Percentiles rank a stretch among this genome's conserved stretches.
Evolutionary conservation across 2,113 vertebrate species (phyloP).

Genomic region (Eudyptes chrysolophus): DNA sequence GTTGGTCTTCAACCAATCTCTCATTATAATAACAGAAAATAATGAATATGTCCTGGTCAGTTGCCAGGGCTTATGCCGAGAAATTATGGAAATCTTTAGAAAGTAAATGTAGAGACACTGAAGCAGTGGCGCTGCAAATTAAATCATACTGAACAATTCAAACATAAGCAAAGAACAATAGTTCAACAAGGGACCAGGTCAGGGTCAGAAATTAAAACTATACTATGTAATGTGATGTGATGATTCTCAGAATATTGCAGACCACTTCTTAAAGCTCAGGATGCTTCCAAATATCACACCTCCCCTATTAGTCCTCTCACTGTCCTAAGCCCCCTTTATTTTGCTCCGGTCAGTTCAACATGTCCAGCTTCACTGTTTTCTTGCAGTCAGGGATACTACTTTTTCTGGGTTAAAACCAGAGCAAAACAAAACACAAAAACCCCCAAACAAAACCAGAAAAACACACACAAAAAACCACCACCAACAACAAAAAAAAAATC

Average conservation of each 20-base stretch:
- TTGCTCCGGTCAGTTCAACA: background rate
- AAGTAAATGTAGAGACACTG: background rate
- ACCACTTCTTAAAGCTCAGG: background rate
- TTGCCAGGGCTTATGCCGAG: background rate
- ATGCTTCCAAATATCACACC: background rate
- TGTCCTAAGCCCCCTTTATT: background rate
- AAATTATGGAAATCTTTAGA: background rate
- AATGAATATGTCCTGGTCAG: background rate
- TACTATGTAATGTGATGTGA: accelerated
- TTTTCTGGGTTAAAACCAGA: background rate
- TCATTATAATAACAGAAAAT: background rate
- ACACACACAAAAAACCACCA: background rate
- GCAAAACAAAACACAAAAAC: background rate
- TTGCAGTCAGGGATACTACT: background rate
- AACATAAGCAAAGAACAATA: background rate
- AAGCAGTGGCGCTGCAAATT: background rate
- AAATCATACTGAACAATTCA: background rate
- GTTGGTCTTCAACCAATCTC: background rate
- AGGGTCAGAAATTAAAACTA: background rate
- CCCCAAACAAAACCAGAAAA: background rate
- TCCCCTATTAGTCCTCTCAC: background rate
- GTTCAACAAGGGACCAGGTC: background rate
- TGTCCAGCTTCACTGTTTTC: background rate
- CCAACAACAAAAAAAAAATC: background rate
- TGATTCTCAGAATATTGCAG: background rate